These are phyloP conservation scores for Tyto alba DNA, from an alignment of 2,113 vertebrate genomes.

Conservation along the genomic window DNA sequence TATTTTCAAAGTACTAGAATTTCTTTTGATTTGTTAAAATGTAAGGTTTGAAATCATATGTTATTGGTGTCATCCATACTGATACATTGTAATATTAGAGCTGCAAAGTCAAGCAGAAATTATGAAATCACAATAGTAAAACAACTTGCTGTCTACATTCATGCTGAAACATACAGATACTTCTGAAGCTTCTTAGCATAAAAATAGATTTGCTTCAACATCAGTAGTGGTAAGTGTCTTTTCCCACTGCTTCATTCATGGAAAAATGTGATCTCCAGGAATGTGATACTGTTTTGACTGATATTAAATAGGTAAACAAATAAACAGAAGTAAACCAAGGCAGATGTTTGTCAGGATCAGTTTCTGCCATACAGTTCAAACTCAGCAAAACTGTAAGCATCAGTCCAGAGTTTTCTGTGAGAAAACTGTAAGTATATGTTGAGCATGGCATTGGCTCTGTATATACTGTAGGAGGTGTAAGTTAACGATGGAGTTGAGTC, in stretches of 20 bases:
- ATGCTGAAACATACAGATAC: neutral
- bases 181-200: neutral
- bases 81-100: neutral
- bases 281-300: neutral
- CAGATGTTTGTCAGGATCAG: neutral
- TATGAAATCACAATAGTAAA: neutral
- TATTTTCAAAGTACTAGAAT: neutral
- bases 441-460: neutral
- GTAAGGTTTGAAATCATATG: neutral
- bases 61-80: neutral
- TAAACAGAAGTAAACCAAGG: neutral
- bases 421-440: rapidly evolving
- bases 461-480: neutral
- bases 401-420: neutral
- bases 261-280: neutral
- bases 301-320: neutral
- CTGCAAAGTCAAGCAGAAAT: neutral
- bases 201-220: neutral
- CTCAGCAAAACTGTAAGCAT: neutral
- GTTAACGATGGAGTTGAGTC: neutral
- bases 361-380: neutral
- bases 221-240: rapidly evolving
- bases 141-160: neutral
- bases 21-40: neutral
- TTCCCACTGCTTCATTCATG: neutral